Evolutionary conservation across 2,888 invertebrate species (phyloP), one percentile per base, ranked within the genome.

Genomic region (Caenorhabditis plicata): DNA sequence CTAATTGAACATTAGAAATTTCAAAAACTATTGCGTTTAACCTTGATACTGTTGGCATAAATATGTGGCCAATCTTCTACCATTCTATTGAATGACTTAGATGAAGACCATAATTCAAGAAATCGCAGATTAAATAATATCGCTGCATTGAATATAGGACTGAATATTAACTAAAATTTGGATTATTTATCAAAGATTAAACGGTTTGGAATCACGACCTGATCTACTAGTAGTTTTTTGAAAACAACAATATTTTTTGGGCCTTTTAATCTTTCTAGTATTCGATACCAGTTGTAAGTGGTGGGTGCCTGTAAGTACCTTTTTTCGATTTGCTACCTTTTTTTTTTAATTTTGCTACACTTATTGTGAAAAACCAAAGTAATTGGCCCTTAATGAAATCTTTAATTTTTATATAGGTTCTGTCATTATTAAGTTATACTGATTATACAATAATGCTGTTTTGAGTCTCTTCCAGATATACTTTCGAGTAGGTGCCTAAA

Each of bases 1-100:
- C 83, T 83, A 68, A 35, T 80, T 54, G 5, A 9, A n/a, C n/a
- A n/a, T n/a, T n/a, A 26, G 26, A 23, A 9, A 33, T 9, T 33
- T 5, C 5, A 39, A 11, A 23, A 23, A n/a, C 26, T 23, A n/a
- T n/a, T n/a, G n/a, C n/a, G n/a, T n/a, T n/a, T 25, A 25, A 60
- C 60, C 29, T 48, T 44, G 19, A 60, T 31, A 46, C 60, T 60
- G 11, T 36, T 40, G 3, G 50, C 5, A 22, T 53, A 54, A 20
- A 60, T 54, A 20, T 45, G 38, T 1, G 45, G 42, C 53, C 60
- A 60, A 36, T 60, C 58, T 25, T 49, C 48, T 35, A 45, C 53
- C 49, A 60, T 38, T 20, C 48, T 22, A 15, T 53, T 46, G 19
- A 32, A 22, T 9, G 60, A 60, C 31, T 49, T 54, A 25, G 46